phyloP scores from a whole-genome alignment of 1,140 invertebrate species.

The Megalonaias nervosa region DNA sequence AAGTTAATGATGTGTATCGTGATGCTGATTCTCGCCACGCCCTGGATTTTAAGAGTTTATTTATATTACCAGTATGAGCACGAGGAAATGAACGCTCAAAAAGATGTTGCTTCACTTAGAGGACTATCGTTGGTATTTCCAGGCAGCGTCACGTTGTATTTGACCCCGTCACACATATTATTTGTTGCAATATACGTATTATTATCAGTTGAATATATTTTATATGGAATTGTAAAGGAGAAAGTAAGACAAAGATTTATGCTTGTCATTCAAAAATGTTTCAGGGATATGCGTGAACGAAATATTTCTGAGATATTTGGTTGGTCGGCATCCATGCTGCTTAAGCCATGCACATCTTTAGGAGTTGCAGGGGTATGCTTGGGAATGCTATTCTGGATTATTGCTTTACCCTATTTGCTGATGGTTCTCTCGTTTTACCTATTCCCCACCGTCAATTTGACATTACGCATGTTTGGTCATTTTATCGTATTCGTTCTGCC shows the following conservation, averaged over 20 bases:
- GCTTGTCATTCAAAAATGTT: conserved; percentile 33
- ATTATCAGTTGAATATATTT: not conserved
- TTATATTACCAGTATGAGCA: conserved; percentile 10
- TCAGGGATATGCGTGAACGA: conserved; percentile 44
- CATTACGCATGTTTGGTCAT: conserved; percentile 36
- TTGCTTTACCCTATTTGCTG: conserved; percentile 32
- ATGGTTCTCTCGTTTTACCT: conserved; percentile 43
- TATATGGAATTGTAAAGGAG: conserved; percentile 1
- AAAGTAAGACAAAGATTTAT: conserved; percentile 30
- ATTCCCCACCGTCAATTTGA: conserved; percentile 44
- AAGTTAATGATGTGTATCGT: not conserved
- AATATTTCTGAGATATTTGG: conserved; percentile 13
- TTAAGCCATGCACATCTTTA: conserved; percentile 28
- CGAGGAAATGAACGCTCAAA: not conserved
- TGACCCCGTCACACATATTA: conserved; percentile 6
- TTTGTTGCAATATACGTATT: conserved; percentile 8
- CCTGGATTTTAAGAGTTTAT: conserved; percentile 10
- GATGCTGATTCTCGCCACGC: not conserved
- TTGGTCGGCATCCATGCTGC: conserved; percentile 2
- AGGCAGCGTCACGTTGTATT: conserved; percentile 7
- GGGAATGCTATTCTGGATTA: conserved; percentile 28
- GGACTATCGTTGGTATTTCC: not conserved
- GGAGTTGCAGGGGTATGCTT: conserved; percentile 45
- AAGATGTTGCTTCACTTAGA: not conserved
- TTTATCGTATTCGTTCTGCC: conserved; percentile 44